Base-by-base conservation (phyloP, 1,140 invertebrate genomes). In the Drosophila ogumai region DNA sequence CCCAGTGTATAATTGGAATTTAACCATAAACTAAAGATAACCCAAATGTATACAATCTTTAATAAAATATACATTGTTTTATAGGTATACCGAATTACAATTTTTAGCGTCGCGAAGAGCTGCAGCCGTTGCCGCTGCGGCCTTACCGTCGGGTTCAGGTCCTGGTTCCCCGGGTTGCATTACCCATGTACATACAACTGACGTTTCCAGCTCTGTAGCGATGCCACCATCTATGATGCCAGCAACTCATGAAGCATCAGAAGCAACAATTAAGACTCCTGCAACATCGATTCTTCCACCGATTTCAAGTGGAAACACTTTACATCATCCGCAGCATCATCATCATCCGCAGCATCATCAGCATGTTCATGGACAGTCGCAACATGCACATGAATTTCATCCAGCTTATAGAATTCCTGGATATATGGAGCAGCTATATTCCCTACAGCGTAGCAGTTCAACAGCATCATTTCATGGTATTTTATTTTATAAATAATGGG, bases 371-470 rank as follows among this genome's bases (percentile, higher is more conserved):
- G 81, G 81, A 6, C 81, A 85, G 34, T 22, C 73, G 6, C 84
- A 68, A 5, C 90, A 82, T 22, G 66, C 81, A 55, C 92, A 90
- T 60, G 94, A 94, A 64, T 93, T 94, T 69, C 95, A 94, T 90
- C 94, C 94, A 43, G 94, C 95, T 17, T 96, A 95, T 91, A 93
- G 95, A 75, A 93, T 96, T 80, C 94, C 94, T 31, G 94, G 95
- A 64, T 95, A 95, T 91, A 95, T 95, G 94, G 95, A 96, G 92
- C 95, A 95, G 82, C 93, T 96, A 25, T 95, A 96, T 91, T 94
- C 95, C 15, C 92, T 96, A 34, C 95, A 94, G 78, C 93, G 94
- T 88, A 94, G 94, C 72, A 94, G 94, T 63, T 75, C 91, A 15
- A 77, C 81, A 2, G 90, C 92, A 46, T 95, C 95, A 19, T 93